Percentiles rank a stretch among this genome's conserved stretches.
phyloP scores from a whole-genome alignment of 1,140 invertebrate genomes.

The Telenomus remus region DNA sequence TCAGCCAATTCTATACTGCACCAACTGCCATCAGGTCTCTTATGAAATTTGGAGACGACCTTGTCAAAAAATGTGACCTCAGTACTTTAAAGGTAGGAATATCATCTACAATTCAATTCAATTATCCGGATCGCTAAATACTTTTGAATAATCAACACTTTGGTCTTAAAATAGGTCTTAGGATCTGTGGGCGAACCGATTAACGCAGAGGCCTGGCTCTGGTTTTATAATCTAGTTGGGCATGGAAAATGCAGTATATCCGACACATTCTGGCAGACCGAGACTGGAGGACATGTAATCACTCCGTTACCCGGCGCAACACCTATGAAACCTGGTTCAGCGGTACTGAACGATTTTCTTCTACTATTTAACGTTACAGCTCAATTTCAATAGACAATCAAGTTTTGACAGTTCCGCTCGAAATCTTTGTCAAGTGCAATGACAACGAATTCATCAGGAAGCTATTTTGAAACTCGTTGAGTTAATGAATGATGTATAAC shows the following conservation, averaged over 20 bases:
- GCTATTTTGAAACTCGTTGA: too few relatives aligned
- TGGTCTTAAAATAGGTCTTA: constrained; percentile 80
- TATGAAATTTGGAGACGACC: constrained; percentile 93
- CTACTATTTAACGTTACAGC: not conserved
- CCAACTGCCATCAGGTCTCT: constrained; percentile 97
- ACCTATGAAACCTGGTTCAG: constrained; percentile 97
- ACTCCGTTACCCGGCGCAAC: constrained; percentile 96
- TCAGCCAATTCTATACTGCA: constrained; percentile 98
- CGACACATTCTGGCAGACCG: constrained; percentile 99
- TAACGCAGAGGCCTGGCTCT: constrained; percentile 98
- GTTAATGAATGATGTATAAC: too few relatives aligned
- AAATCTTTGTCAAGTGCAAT: too few relatives aligned
- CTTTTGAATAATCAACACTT: too few relatives aligned
- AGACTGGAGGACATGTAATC: constrained; percentile 96
- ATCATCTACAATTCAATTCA: not conserved
- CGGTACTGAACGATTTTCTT: constrained; percentile 77
- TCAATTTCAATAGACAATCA: too few relatives aligned
- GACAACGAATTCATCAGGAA: too few relatives aligned
- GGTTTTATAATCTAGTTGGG: constrained; percentile 95
- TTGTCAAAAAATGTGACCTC: constrained; percentile 81
- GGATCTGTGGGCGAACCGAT: constrained; percentile 98
- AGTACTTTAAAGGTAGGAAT: constrained; percentile 73
- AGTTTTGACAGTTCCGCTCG: too few relatives aligned
- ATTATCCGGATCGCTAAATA: not conserved
- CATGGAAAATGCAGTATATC: constrained; percentile 90